Evolutionary conservation across 2,888 invertebrate genomes (phyloP).

Genomic region (Leucophora obtusa): DNA sequence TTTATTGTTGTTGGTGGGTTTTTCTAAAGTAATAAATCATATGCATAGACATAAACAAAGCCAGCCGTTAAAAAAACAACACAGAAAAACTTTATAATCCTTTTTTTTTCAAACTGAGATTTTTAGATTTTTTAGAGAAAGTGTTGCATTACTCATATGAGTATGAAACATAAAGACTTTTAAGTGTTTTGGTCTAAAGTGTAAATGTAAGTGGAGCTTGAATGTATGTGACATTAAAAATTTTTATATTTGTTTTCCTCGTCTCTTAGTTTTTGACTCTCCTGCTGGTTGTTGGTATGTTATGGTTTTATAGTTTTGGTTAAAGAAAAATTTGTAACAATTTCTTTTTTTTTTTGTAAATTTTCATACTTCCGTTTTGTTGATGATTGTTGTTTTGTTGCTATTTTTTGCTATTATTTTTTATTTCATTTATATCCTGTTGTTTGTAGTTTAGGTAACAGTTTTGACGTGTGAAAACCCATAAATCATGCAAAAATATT

Average conservation of each 20-base stretch:
- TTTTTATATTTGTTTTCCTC: slow-evolving; percentile 23
- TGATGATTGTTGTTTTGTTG: slow-evolving; percentile 48
- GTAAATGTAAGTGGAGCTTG: slow-evolving; percentile 51
- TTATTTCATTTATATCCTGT: slow-evolving; percentile 58
- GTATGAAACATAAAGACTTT: slow-evolving; percentile 46
- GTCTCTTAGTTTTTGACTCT: background rate
- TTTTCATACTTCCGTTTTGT: slow-evolving; percentile 63
- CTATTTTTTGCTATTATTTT: slow-evolving; percentile 1
- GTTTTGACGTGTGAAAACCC: slow-evolving; percentile 67
- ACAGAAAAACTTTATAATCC: slow-evolving; percentile 28
- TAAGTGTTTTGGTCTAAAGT: slow-evolving; percentile 57
- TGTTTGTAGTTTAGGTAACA: slow-evolving; percentile 65
- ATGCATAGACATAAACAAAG: slow-evolving; percentile 64
- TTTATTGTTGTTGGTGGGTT: slow-evolving; percentile 34
- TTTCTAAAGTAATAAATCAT: slow-evolving; percentile 62
- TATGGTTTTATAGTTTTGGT: slow-evolving; percentile 34
- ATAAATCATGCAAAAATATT: slow-evolving; percentile 73
- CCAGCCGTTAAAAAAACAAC: slow-evolving; percentile 58
- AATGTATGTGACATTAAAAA: slow-evolving; percentile 52
- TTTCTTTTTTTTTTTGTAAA: slow-evolving; percentile 53
- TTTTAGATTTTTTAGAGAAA: slow-evolving; percentile 52
- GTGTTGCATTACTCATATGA: slow-evolving; percentile 54
- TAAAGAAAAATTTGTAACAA: slow-evolving; percentile 58
- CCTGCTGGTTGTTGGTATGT: slow-evolving; percentile 17
- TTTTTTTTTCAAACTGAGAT: slow-evolving; percentile 30